Conservation (phyloP, 2,113 vertebrate genomes). For the Synodontis membranacea region DNA sequence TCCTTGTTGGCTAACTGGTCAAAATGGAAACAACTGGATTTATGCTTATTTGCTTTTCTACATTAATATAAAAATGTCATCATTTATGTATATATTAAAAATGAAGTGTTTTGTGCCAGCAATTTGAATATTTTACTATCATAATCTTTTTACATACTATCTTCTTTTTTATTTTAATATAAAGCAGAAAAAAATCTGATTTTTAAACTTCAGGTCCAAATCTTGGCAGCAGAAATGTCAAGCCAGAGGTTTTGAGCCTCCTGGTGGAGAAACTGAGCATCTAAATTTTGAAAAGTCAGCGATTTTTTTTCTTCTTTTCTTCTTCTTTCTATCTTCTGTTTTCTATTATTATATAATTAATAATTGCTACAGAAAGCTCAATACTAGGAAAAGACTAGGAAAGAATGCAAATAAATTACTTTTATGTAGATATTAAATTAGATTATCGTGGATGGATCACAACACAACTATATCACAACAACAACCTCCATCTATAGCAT, state of each 20-base stretch:
- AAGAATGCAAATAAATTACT: background rate
- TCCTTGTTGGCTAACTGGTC: background rate
- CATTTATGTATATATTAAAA: background rate
- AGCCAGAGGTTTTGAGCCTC: constrained; percentile 20
- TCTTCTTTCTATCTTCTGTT: background rate
- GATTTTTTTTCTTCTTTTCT: background rate
- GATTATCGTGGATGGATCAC: background rate
- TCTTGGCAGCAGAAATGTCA: background rate
- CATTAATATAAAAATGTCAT: background rate
- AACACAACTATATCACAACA: background rate
- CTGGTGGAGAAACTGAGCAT: constrained; percentile 37
- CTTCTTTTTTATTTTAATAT: background rate
- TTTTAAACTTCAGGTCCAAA: background rate
- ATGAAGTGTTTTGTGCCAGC: background rate
- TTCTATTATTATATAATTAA: background rate
- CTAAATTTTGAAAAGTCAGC: background rate
- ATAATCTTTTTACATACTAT: background rate
- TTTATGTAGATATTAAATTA: background rate
- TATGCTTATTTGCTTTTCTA: background rate
- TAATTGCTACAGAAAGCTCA: background rate
- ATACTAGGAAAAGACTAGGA: background rate
- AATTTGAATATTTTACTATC: background rate
- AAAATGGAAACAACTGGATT: background rate
- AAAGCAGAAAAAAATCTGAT: background rate
- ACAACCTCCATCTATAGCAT: background rate